A percentile compares a stretch with the other conserved stretches of the same genome.
These are phyloP conservation scores for Drosophila rubida DNA, from an alignment of 2,888 invertebrate genomes.

Conservation along the genomic window DNA sequence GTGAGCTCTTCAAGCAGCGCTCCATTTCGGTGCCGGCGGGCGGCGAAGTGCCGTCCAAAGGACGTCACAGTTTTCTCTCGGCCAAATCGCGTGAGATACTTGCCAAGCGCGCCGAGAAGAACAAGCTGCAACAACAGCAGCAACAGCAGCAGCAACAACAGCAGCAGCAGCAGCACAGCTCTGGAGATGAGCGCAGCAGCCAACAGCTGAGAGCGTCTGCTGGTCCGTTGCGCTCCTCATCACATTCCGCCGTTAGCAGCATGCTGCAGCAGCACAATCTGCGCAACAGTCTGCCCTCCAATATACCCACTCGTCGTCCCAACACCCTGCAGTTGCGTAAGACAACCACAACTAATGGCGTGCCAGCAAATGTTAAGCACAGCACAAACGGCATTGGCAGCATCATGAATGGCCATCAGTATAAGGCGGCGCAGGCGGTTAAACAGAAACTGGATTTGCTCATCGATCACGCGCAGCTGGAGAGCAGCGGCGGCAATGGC, in stretches of 20 bases:
- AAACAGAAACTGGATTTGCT: constrained; percentile 83
- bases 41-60: constrained; percentile 56
- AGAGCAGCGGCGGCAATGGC: constrained; percentile 32
- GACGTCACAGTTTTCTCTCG: constrained; percentile 83
- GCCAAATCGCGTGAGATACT: constrained; percentile 85
- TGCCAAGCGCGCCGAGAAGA: constrained; percentile 83
- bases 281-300: constrained; percentile 82
- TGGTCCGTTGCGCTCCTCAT: constrained; percentile 77
- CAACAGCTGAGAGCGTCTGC: constrained; percentile 57
- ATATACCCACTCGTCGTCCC: constrained; percentile 83
- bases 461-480: constrained; percentile 66
- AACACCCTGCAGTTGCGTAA: constrained; percentile 82
- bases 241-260: constrained; percentile 78
- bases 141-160: constrained; percentile 70
- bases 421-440: constrained; percentile 78
- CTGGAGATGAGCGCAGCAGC: constrained; percentile 63
- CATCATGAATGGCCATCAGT: constrained; percentile 60
- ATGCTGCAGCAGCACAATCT: constrained; percentile 74
- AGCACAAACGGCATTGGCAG: constrained; percentile 51
- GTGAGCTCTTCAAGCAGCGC: constrained; percentile 83
- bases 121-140: constrained; percentile 77
- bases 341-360: constrained; percentile 46
- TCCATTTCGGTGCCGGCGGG: constrained; percentile 84
- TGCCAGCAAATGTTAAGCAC: constrained; percentile 48
- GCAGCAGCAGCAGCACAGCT: constrained; percentile 40